Conservation (phyloP, 2,113 vertebrate genomes). For the Sylvilagus bachmani region DNA sequence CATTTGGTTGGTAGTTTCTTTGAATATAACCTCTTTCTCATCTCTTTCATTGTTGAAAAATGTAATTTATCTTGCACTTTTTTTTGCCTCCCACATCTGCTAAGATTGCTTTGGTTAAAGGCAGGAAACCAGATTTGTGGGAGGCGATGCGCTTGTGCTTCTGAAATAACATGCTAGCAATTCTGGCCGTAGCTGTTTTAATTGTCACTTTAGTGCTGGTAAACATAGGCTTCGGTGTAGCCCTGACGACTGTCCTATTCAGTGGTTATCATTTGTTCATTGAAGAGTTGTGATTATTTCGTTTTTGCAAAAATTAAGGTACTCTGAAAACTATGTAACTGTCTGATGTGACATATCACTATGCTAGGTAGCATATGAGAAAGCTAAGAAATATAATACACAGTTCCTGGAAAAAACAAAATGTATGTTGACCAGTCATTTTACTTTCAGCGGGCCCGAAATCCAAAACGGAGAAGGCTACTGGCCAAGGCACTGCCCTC, state of each 20-base stretch:
- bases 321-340: background rate
- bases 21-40: background rate
- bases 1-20: background rate
- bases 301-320: slow-evolving; percentile 44
- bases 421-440: slow-evolving; percentile 42
- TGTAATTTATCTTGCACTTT: background rate
- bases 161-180: background rate
- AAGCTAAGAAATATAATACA: background rate
- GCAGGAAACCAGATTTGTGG: background rate
- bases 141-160: background rate
- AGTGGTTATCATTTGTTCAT: background rate
- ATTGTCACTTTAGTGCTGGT: background rate
- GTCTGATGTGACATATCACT: background rate
- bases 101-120: background rate
- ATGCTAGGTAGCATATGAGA: background rate
- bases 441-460: slow-evolving; percentile 64
- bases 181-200: background rate
- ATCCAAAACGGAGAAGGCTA: slow-evolving; percentile 30
- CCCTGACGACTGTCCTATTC: background rate
- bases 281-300: slow-evolving; percentile 28
- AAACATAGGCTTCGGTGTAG: background rate
- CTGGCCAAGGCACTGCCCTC: slow-evolving; percentile 50
- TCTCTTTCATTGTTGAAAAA: slow-evolving; percentile 4
- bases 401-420: background rate
- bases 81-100: background rate